Base-by-base conservation (phyloP, 1,140 invertebrate genomes). In the Ephestia elutella region DNA sequence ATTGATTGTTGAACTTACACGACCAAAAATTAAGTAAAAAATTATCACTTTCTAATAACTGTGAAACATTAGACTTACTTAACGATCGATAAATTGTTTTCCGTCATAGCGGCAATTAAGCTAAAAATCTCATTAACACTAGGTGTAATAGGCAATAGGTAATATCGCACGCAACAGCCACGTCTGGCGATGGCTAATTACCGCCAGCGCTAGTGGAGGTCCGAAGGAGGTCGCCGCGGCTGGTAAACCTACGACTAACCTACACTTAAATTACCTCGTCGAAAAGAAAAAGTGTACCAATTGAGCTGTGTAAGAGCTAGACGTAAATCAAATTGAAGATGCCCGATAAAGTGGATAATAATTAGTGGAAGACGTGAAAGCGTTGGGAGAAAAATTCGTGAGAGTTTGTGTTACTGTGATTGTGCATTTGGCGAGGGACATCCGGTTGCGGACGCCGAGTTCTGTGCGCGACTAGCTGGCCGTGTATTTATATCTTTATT, bases 241-340 rank as follows among this genome's bases (percentile, higher is more conserved):
- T 57, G 50, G 65, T 73, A 72, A 54, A 57, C 64, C 53, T 60
- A 20, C 49, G 55, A 60, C 51, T 63, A 68, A 63, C 54, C 59
- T 64, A 68, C 64, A 67, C 69, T 68, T 71, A 79, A 77, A 80
- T 79, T 71, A 77, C 69, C 62, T 69, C 61, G 60, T 60, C 74
- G 68, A 86, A 83, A 86, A 85, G 75, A 80, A 87, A 87, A 87
- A 85, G 82, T 87, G 73, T 79, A 82, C 78, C 76, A 74, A 84
- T 85, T 77, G 73, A 80, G 73, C 74, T 77, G 73, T 79, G 75
- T 81, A 78, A 76, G 73, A 77, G 74, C 66, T 75, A 78, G 78
- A 83, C 83, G 86, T 88, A 86, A 86, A 88, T 88, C 86, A 86
- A 88, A 88, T 86, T 88, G 82, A 86, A 88, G 86, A 86, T 88